Conservation (phyloP, 2,113 vertebrate genomes). For the Melanotaenia duboulayi region DNA sequence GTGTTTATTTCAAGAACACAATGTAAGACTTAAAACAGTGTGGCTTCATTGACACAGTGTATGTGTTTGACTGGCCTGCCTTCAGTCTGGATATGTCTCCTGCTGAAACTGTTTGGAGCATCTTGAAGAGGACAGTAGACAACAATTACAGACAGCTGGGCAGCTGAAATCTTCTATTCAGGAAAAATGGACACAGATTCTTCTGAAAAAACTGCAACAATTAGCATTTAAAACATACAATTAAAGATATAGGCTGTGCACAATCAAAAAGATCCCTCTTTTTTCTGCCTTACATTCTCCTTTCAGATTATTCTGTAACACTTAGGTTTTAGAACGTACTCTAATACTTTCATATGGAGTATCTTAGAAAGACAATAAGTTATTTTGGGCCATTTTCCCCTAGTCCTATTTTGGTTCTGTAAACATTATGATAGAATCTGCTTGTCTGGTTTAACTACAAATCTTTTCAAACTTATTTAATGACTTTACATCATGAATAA, state of each 20-base stretch:
- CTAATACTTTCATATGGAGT: too few relatives aligned
- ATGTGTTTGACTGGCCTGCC: neutral
- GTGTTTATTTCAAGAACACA: neutral
- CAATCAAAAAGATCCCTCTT: too few relatives aligned
- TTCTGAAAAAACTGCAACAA: too few relatives aligned
- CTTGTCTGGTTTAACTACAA: neutral
- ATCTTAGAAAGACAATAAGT: too few relatives aligned
- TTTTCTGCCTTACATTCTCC: too few relatives aligned
- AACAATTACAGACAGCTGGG: too few relatives aligned
- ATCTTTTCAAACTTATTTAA: slow-evolving; percentile 8
- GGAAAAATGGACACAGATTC: too few relatives aligned
- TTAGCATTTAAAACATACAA: too few relatives aligned
- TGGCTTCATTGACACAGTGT: neutral
- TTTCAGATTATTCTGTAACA: too few relatives aligned
- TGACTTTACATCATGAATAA: slow-evolving; percentile 37
- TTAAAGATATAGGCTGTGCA: too few relatives aligned
- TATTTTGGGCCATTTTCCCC: too few relatives aligned
- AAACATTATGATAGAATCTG: neutral
- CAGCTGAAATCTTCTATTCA: neutral
- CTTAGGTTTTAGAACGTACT: too few relatives aligned
- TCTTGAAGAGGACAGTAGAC: neutral
- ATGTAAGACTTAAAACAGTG: neutral
- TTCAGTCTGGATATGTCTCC: neutral
- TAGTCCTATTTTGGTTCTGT: neutral
- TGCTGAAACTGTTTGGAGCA: neutral